phyloP scores from a whole-genome alignment of 2,113 vertebrate species.

The Anseranas semipalmata region DNA sequence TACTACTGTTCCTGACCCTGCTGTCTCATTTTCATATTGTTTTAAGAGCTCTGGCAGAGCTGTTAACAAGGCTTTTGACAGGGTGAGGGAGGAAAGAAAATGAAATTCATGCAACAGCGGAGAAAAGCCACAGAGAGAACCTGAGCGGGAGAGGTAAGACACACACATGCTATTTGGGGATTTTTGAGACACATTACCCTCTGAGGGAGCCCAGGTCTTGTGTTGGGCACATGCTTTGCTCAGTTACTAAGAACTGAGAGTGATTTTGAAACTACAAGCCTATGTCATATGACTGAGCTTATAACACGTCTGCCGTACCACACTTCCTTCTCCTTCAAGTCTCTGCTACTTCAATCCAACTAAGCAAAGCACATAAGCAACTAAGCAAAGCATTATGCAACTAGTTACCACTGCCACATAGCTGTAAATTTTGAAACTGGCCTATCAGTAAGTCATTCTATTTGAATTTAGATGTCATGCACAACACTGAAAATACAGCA shows the following conservation, averaged over 20 bases:
- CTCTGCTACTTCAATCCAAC: not conserved
- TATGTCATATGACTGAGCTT: not conserved
- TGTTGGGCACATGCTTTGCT: not conserved
- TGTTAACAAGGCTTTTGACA: not conserved
- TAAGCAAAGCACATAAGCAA: not conserved
- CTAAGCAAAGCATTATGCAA: not conserved
- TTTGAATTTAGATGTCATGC: not conserved
- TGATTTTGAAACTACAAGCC: not conserved
- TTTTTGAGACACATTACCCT: not conserved
- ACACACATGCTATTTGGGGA: accelerated
- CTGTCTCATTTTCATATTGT: not conserved
- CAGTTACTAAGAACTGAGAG: not conserved
- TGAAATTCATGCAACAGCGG: not conserved
- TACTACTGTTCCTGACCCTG: not conserved
- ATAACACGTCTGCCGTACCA: not conserved
- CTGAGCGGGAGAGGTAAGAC: not conserved
- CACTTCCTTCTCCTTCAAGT: not conserved
- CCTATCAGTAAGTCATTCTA: not conserved
- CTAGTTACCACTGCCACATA: not conserved
- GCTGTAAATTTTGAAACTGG: not conserved
- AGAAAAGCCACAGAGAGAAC: not conserved
- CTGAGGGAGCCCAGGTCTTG: not conserved
- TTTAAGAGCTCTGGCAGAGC: not conserved
- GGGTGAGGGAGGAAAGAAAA: not conserved
- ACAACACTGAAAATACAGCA: not conserved